Percentiles rank a stretch among this genome's conserved stretches.
phyloP scores from a whole-genome alignment of 64 coral and sea anemone species.

The Stichodactyla helianthus region DNA sequence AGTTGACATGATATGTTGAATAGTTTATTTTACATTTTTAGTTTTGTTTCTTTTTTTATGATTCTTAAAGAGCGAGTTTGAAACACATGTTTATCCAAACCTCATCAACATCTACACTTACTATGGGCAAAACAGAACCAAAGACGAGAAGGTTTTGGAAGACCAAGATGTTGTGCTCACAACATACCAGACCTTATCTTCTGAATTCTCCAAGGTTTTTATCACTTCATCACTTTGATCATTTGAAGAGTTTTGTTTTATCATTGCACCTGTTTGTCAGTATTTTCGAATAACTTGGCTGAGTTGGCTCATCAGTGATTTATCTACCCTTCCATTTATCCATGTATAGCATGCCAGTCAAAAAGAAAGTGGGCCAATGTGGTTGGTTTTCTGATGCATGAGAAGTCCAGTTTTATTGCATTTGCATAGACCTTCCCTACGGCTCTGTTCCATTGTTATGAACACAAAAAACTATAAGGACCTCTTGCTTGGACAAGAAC shows the following conservation, averaged over 20 bases:
- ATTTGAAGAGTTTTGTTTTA: background rate
- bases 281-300: no score
- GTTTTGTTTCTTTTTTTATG: background rate
- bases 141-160: conserved; percentile 46
- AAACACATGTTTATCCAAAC: conserved; percentile 53
- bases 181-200: conserved; percentile 79
- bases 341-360: no score
- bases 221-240: background rate
- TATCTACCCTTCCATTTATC: background rate
- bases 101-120: conserved; percentile 66
- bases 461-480: no score
- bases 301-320: background rate
- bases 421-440: no score
- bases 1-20: no score
- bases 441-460: no score
- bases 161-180: conserved; percentile 82
- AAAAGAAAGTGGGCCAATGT: no score
- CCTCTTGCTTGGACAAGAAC: no score
- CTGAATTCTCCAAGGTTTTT: conserved; percentile 69
- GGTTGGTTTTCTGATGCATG: no score
- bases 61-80: conserved; percentile 44
- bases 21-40: background rate
- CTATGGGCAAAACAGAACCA: conserved; percentile 64
- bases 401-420: no score
- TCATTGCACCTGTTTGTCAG: no score